Evolutionary conservation across 2,113 vertebrate species (phyloP).

Genomic region (Indicator maculatus): DNA sequence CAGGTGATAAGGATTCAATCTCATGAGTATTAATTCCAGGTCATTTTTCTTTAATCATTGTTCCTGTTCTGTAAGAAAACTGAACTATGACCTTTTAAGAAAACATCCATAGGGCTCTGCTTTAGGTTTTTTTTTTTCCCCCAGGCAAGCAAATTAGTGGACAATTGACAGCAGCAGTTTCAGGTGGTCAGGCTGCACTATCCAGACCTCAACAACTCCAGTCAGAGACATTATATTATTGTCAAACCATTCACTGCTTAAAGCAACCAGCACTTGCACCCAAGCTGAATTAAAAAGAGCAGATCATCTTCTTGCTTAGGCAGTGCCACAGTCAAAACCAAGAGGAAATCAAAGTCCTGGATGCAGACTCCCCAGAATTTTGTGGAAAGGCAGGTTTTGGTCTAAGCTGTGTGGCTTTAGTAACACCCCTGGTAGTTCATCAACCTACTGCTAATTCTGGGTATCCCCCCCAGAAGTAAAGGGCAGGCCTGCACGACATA

Average conservation of each 20-base stretch:
- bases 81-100: not conserved
- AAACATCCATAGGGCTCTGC: not conserved
- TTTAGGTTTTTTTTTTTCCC: not conserved
- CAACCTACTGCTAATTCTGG: not conserved
- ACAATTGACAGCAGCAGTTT: not conserved
- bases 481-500: not conserved
- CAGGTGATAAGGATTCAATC: not conserved
- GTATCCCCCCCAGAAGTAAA: not conserved
- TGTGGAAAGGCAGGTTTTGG: not conserved
- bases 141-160: not conserved
- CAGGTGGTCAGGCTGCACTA: not conserved
- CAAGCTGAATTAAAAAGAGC: not conserved
- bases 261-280: not conserved
- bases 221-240: not conserved
- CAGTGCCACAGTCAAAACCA: not conserved
- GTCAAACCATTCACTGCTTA: not conserved
- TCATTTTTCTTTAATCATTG: not conserved
- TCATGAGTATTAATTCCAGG: not conserved
- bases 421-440: not conserved
- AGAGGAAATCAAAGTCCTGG: not conserved
- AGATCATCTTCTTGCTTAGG: not conserved
- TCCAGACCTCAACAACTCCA: not conserved
- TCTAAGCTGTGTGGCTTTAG: not conserved
- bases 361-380: not conserved
- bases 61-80: not conserved